Percentiles rank a stretch among this genome's conserved stretches.
phyloP scores from a whole-genome alignment of 2,888 invertebrate genomes.

The Zootermopsis nevadensis region DNA sequence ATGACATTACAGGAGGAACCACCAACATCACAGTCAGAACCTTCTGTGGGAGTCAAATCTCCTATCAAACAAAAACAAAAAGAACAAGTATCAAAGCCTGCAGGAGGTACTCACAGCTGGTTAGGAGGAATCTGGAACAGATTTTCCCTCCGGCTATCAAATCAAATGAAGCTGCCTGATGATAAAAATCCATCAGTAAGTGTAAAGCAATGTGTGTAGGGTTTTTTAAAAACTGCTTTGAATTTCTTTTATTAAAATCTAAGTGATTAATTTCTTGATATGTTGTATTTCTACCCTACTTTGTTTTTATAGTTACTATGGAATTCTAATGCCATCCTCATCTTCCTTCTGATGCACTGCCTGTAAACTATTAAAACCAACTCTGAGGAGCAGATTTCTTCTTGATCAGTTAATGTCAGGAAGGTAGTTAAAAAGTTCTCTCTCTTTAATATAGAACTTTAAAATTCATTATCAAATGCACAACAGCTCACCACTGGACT shows the following conservation, averaged over 20 bases:
- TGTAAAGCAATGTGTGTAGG: slow-evolving; percentile 53
- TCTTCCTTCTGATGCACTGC: too few species aligned
- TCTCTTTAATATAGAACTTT: too few species aligned
- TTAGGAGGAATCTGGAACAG: slow-evolving; percentile 90
- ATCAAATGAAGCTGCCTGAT: slow-evolving; percentile 96
- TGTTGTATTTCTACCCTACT: neutral
- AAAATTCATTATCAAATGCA: too few species aligned
- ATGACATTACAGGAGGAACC: neutral
- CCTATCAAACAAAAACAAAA: slow-evolving; percentile 56
- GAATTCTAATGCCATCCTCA: neutral
- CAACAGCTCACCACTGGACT: too few species aligned
- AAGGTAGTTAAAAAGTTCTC: too few species aligned
- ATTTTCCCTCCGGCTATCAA: slow-evolving; percentile 84
- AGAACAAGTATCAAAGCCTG: slow-evolving; percentile 59
- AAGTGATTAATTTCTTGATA: neutral
- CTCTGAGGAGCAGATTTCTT: too few species aligned
- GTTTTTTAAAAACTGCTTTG: neutral
- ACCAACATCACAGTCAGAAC: slow-evolving; percentile 18
- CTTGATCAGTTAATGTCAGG: too few species aligned
- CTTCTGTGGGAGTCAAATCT: neutral
- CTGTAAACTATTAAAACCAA: too few species aligned
- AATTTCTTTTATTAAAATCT: too few species aligned
- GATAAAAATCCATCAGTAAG: slow-evolving; percentile 91
- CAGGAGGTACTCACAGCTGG: slow-evolving; percentile 59
- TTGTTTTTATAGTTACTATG: neutral